Evolutionary conservation across 2,888 invertebrate genomes (phyloP), one percentile per base, ranked within the genome.

Genomic region (Marasmarcha lunaedactyla): DNA sequence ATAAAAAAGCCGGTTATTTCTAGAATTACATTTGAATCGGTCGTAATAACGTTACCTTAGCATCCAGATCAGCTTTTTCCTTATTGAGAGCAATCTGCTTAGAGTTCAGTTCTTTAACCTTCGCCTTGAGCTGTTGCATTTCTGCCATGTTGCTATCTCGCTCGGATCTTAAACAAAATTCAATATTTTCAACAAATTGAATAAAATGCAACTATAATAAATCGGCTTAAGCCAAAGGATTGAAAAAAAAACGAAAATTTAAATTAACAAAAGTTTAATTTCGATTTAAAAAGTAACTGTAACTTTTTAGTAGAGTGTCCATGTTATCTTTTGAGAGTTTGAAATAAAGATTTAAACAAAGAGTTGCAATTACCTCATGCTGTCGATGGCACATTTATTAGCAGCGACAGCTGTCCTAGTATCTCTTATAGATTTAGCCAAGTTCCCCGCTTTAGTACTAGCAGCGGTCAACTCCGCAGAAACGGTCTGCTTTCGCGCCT

Each of bases 331-430:
- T n/a, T n/a, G n/a, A n/a, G n/a, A n/a, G n/a, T n/a, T n/a, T n/a
- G n/a, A n/a, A n/a, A n/a, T n/a, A n/a, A n/a, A n/a, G n/a, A n/a
- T n/a, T n/a, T n/a, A n/a, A n/a, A n/a, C n/a, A n/a, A n/a, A n/a
- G n/a, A n/a, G n/a, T n/a, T 20, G 5, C 6, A 11, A 55, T 48
- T 2, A 87, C 63, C 92, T 85, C 98, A 98, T 98, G 0, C 93
- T 93, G 65, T 99, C 98, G 42, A 99, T 99, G n/a, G 94, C 93
- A 1, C 93, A 88, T 71, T 98, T 98, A 1, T 95, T 92, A 27
- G 92, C 90, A 0, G 95, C 93, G 0, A 98, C 96, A 1, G 93
- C 93, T 3, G 92, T 90, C 34, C 84, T 55, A 0, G 84, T 84
- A 45, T 77, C 79, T 0, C 84, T 47, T 11, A 83, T 84, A 14